Evolutionary conservation across 2,797 vertebrate genomes (phyloP).

Genomic region (Margarornis squamiger): DNA sequence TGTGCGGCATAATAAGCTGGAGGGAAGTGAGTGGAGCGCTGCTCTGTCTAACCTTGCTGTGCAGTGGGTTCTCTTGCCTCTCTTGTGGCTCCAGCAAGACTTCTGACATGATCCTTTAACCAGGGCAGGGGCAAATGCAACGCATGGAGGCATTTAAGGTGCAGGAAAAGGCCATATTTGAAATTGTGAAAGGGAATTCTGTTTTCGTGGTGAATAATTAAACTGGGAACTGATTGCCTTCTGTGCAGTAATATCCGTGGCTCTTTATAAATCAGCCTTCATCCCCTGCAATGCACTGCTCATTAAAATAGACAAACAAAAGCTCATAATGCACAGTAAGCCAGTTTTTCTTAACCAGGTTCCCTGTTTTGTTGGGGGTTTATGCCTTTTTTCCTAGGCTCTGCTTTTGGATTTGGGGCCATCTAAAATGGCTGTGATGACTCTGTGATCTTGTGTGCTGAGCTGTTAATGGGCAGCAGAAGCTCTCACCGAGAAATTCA

Average conservation of each 20-base stretch:
- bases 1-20: background rate
- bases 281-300: background rate
- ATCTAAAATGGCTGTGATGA: conserved; percentile 6
- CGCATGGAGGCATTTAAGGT: background rate
- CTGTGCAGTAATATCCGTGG: background rate
- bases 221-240: conserved; percentile 21
- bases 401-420: background rate
- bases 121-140: background rate
- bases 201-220: conserved; percentile 47
- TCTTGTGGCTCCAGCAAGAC: background rate
- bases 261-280: background rate
- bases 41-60: background rate
- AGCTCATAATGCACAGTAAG: background rate
- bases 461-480: background rate
- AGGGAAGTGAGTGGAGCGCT: background rate
- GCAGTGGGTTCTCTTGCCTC: background rate
- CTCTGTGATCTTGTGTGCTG: background rate
- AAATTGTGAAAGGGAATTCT: conserved; percentile 24
- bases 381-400: background rate
- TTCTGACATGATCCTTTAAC: background rate
- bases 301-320: conserved; percentile 7
- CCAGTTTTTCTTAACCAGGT: background rate
- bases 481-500: background rate
- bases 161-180: background rate
- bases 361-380: background rate